Percentiles rank a stretch among this genome's conserved stretches.
Conservation (phyloP, 2,113 vertebrate species). For the Sterna hirundo region DNA sequence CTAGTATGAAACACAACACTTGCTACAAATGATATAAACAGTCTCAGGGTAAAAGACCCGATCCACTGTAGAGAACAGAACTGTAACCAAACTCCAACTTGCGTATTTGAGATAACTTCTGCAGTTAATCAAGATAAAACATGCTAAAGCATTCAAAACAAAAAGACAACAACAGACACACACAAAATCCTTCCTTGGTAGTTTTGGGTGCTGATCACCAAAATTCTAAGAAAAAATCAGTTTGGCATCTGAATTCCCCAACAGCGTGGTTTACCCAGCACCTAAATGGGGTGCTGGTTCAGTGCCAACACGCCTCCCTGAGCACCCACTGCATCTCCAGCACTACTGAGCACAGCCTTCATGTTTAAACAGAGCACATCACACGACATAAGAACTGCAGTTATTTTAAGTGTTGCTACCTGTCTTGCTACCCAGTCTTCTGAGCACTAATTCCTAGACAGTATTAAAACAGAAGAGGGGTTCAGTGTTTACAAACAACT, state of each 20-base stretch:
- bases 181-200: neutral
- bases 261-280: neutral
- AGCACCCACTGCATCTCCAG: neutral
- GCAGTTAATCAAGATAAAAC: neutral
- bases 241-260: neutral
- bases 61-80: neutral
- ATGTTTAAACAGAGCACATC: neutral
- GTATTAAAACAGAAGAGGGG: neutral
- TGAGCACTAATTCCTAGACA: neutral
- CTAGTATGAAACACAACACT: neutral
- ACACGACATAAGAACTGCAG: neutral
- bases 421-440: neutral
- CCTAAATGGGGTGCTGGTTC: neutral
- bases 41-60: neutral
- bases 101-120: neutral
- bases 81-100: neutral
- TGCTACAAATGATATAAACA: neutral
- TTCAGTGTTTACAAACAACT: neutral
- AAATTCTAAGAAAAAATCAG: neutral
- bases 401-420: neutral
- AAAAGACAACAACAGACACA: neutral
- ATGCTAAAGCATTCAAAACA: neutral
- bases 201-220: neutral
- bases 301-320: fast-evolving
- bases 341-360: neutral